Evolutionary conservation across 53 echinoderm and acorn worm genomes (phyloP).

Genomic region (Paracentrotus lividus): DNA sequence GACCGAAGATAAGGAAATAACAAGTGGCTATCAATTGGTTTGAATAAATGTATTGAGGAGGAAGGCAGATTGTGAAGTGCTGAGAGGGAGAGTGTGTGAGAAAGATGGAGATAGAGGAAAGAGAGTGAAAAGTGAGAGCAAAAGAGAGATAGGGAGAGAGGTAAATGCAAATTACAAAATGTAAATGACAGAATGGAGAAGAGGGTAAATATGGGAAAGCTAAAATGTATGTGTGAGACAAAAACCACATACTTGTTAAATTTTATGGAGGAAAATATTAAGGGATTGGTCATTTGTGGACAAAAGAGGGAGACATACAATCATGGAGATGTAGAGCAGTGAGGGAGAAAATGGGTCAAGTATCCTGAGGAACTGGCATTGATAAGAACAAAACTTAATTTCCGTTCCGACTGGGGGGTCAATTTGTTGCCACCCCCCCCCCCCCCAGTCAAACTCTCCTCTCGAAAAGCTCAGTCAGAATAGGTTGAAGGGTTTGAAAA

Average conservation of each 20-base stretch:
- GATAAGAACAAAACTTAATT: too few species aligned
- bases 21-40: background rate
- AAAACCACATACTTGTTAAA: background rate
- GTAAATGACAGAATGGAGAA: background rate
- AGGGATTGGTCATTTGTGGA: background rate
- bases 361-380: too few species aligned
- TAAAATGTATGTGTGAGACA: background rate
- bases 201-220: background rate
- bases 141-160: background rate
- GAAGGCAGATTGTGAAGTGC: background rate
- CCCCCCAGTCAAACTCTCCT: too few species aligned
- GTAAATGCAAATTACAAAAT: background rate
- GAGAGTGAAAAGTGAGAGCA: background rate
- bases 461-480: too few species aligned
- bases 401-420: too few species aligned
- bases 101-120: background rate
- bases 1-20: background rate
- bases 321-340: background rate
- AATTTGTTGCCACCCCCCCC: too few species aligned
- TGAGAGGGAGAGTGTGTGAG: background rate
- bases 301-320: conserved; percentile 21
- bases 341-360: too few species aligned
- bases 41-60: background rate
- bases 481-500: too few species aligned
- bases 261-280: background rate